Conservation (phyloP, 2,888 invertebrate genomes). For the Tryphoninae sp. region DNA sequence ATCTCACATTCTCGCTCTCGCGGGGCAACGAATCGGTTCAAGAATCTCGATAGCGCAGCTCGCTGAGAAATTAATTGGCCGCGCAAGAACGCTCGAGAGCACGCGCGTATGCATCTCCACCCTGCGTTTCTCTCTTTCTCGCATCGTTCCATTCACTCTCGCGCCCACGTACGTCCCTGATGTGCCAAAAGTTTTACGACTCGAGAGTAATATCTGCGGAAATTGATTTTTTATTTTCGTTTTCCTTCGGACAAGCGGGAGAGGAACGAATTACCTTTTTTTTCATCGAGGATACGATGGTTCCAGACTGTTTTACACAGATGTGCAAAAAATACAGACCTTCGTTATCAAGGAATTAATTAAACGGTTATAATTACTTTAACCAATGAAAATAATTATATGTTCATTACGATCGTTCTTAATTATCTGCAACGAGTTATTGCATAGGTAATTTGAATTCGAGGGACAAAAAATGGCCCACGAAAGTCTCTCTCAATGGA, state of each 20-base stretch:
- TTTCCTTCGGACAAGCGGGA: neutral
- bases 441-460: neutral
- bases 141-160: slow-evolving; percentile 47
- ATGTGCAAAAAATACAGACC: neutral
- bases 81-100: slow-evolving; percentile 56
- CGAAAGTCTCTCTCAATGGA: slow-evolving; percentile 17
- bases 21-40: slow-evolving; percentile 68
- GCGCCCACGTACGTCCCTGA: slow-evolving; percentile 54
- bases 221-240: neutral
- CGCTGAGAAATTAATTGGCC: slow-evolving; percentile 77
- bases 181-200: slow-evolving; percentile 51
- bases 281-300: no score
- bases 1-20: slow-evolving; percentile 67
- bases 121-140: slow-evolving; percentile 23
- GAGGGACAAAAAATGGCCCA: neutral
- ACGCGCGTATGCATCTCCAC: neutral
- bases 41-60: slow-evolving; percentile 75
- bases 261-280: neutral
- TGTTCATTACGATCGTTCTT: neutral
- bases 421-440: neutral
- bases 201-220: slow-evolving; percentile 22
- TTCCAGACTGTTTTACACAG: no score
- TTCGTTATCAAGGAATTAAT: neutral
- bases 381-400: neutral
- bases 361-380: neutral